Base-by-base conservation (phyloP, 2,888 invertebrate genomes). In the Flexamia atlantica region DNA sequence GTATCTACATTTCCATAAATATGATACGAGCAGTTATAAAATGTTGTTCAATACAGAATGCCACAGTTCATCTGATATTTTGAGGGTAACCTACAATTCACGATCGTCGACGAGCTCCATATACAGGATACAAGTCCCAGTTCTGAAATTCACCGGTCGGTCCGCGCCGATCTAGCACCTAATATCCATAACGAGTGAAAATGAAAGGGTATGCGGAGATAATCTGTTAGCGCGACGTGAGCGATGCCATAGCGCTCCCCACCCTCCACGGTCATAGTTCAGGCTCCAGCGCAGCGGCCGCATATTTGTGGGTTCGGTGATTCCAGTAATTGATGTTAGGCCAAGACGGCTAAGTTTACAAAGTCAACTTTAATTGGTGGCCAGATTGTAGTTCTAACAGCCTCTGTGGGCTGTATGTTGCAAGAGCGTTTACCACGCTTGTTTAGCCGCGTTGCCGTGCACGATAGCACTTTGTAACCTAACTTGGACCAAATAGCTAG, bases 311-410 rank as follows among this genome's bases (percentile, higher is more conserved):
- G 64, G 12, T 28, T 64, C 64, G 17, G 64, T 64, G 64, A 64
- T 64, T 64, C 64, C 30, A 64, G 64, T 64, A 30, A 64, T 64
- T 64, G 64, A 28, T 28, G 64, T 30, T 64, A 64, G 64, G 57
- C n/a, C n/a, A n/a, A n/a, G n/a, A 25, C 64, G 64, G 64, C 30
- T 28, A 14, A 64, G 64, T 64, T 64, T 64, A 64, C 64, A 64
- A 64, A 64, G 64, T 64, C 64, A 17, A 64, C 64, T 64, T 64
- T 64, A 64, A 64, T 64, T 64, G 64, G 64, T 30, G 64, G 28
- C 17, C 64, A 64, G 64, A 64, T 30, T 28, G 64, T 53, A 3
- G 53, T 64, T 28, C 28, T 53, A 53, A 53, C 53, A 53, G 23
- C 53, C 53, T 14, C 64, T 3, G 28, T 4, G 17, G 64, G 1